phyloP scores from a whole-genome alignment of 2,797 vertebrate genomes.

The Lophius americanus region DNA sequence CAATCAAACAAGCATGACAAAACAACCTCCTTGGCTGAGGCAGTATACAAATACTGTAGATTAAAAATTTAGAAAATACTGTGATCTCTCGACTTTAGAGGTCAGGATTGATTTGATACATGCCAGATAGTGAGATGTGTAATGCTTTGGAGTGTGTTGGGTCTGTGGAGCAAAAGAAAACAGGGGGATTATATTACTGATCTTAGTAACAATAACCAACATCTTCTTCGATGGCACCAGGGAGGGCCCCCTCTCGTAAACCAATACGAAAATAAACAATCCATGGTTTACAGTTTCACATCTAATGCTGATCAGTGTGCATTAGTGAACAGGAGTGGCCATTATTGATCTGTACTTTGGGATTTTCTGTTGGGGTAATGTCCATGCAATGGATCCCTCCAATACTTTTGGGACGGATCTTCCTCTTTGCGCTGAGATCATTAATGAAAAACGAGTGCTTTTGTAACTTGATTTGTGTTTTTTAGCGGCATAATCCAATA shows the following conservation, averaged over 20 bases:
- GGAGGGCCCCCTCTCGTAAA: constrained; percentile 43
- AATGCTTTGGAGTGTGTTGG: background rate
- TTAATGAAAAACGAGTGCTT: constrained; percentile 43
- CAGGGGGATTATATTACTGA: constrained; percentile 20
- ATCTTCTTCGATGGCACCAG: constrained; percentile 35
- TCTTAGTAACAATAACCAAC: constrained; percentile 13
- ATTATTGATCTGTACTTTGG: constrained; percentile 59
- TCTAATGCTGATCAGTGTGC: constrained; percentile 45
- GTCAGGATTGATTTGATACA: constrained; percentile 12
- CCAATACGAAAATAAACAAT: constrained; percentile 52
- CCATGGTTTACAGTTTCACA: constrained; percentile 49
- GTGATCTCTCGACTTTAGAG: constrained; percentile 13
- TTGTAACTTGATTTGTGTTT: constrained; percentile 51
- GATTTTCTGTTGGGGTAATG: constrained; percentile 47
- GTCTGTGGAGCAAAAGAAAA: constrained; percentile 18
- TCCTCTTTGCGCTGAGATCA: constrained; percentile 21
- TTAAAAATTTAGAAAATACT: background rate
- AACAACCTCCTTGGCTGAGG: too few relatives aligned
- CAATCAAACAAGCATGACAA: background rate
- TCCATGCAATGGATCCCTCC: constrained; percentile 55
- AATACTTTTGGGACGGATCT: constrained; percentile 33
- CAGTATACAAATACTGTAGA: background rate
- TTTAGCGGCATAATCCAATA: constrained; percentile 10
- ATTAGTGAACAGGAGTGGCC: constrained; percentile 46
- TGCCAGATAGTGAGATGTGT: background rate